Conservation (phyloP, 2,888 invertebrate species). For the Frankliniella fusca region DNA sequence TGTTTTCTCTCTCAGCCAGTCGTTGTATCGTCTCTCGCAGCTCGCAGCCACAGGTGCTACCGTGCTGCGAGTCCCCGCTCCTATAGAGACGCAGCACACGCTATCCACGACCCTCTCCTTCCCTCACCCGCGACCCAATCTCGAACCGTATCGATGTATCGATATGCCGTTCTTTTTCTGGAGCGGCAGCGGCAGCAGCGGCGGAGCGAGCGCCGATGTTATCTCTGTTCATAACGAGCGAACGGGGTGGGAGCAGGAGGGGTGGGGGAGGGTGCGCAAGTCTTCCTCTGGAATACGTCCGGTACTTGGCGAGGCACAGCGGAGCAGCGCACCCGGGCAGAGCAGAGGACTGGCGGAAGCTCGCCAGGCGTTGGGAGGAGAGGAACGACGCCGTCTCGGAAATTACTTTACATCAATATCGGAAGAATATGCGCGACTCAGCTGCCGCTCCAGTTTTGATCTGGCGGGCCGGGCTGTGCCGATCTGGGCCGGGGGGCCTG, state of each 20-base stretch:
- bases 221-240: neutral
- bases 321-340: neutral
- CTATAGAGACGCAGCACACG: too few species aligned
- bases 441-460: neutral
- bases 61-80: too few species aligned
- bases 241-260: neutral
- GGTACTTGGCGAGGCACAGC: neutral
- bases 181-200: too few species aligned
- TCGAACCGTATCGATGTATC: too few species aligned
- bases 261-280: neutral
- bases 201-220: too few species aligned
- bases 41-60: too few species aligned
- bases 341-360: neutral
- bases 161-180: too few species aligned
- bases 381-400: neutral
- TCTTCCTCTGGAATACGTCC: neutral
- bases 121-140: too few species aligned
- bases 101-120: too few species aligned
- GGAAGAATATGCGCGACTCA: neutral
- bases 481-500: neutral
- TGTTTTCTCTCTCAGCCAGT: too few species aligned
- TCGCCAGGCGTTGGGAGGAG: too few species aligned
- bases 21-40: too few species aligned
- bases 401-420: conserved; percentile 10
- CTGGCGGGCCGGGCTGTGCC: neutral